Evolutionary conservation across 1,140 invertebrate genomes (phyloP), one percentile per base, ranked within the genome.

Genomic region (Lutraria rhynchaena): DNA sequence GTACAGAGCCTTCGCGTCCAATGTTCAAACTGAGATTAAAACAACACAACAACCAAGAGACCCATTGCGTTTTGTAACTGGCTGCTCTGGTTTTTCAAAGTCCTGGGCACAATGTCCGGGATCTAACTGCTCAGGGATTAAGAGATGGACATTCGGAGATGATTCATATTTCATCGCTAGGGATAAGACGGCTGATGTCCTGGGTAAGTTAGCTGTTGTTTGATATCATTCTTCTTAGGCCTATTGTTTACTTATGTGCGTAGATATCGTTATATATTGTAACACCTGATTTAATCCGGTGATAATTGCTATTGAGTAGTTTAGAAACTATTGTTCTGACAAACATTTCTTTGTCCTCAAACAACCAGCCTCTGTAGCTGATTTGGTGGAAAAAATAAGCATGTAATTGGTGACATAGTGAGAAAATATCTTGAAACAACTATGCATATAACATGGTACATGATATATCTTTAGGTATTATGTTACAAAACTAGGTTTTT

Each of bases 131-230:
- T 84, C 95, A 95, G 91, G 94, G 96, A 46, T 44, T 61, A 95
- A 95, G 90, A 96, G 96, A 91, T 90, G 97, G 97, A 91, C 96
- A 89, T 99, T 97, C 91, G 98, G 98, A 69, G 98, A 99, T 92
- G 98, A 99, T 93, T 97, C 98, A 55, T 99, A 97, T 95, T 99
- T 99, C 93, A 95, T 96, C 86, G 95, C 96, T 4, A 96, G 95
- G 92, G 96, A 96, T 90, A 96, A 95, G 85, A 92, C 95, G 88
- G 96, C 96, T 60, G 97, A 99, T 94, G 97, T 99, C 82, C 95
- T 99, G 93, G 98, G 97, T 98, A 93, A 94, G 94, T 87, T 33
- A 63, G 31, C 58, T 29, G 2, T 44, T 55, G 49, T 53, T 58
- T 33, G 46, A 55, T 27, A 31, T 27, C 58, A 44, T 60, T 17